Evolutionary conservation across 2,888 invertebrate species (phyloP).

Genomic region (Athetis lepigone): DNA sequence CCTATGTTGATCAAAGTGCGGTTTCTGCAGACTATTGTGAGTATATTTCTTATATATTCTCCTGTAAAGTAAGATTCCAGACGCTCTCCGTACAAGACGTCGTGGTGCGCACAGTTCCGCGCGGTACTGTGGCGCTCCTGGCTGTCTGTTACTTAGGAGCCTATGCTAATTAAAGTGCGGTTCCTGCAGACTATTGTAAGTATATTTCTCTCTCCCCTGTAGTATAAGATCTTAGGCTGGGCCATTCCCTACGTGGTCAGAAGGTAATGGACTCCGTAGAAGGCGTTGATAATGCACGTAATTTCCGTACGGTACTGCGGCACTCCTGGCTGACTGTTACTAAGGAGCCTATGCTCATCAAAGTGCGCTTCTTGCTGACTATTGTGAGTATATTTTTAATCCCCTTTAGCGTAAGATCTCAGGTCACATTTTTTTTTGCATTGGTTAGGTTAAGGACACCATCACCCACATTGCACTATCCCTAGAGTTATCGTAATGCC

Average conservation of each 20-base stretch:
- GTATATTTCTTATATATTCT: constrained; percentile 70
- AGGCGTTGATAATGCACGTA: constrained; percentile 97
- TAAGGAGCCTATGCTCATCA: constrained; percentile 97
- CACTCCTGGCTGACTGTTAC: constrained; percentile 96
- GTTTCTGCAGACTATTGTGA: constrained; percentile 96
- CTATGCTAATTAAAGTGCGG: constrained; percentile 96
- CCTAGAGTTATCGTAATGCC: no score
- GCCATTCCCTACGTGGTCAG: constrained; percentile 84
- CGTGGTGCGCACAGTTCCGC: constrained; percentile 96
- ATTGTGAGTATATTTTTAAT: constrained; percentile 95
- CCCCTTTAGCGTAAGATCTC: constrained; percentile 82
- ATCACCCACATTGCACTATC: no score
- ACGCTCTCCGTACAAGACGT: constrained; percentile 94
- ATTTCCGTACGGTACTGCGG: constrained; percentile 97
- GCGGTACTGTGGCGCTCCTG: constrained; percentile 98
- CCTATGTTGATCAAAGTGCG: constrained; percentile 97
- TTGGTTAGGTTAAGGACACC: no score
- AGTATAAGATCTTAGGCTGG: constrained; percentile 85
- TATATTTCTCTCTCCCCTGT: no score
- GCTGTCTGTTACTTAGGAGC: constrained; percentile 97
- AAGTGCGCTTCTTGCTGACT: constrained; percentile 96
- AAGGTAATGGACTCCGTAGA: constrained; percentile 91
- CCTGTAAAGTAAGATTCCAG: no score
- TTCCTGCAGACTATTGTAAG: constrained; percentile 96
- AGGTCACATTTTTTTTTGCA: no score